Percentiles rank a stretch among this genome's conserved stretches.
These are phyloP conservation scores for Xanthia icteritia DNA, from an alignment of 2,888 invertebrate species.

Conservation along the genomic window DNA sequence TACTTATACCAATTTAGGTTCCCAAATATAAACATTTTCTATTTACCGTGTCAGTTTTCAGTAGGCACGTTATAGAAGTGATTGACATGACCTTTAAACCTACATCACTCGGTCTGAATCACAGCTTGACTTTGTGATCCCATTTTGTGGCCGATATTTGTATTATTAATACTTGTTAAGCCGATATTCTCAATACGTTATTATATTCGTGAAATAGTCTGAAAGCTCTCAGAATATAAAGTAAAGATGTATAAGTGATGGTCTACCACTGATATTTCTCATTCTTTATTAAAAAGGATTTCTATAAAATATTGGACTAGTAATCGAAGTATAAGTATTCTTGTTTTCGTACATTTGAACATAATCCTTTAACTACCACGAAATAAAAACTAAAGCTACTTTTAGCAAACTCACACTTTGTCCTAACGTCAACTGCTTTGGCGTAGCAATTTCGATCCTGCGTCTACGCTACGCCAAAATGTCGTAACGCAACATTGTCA, in stretches of 20 bases:
- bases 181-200: conserved; percentile 22
- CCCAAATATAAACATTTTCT: conserved; percentile 30
- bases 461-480: neutral
- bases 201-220: conserved; percentile 15
- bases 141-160: conserved; percentile 26
- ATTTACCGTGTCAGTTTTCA: conserved; percentile 32
- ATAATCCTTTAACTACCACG: neutral
- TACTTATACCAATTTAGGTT: conserved; percentile 14
- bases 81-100: conserved; percentile 54
- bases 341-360: neutral
- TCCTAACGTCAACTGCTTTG: neutral
- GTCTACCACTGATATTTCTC: neutral
- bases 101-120: conserved; percentile 39
- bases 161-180: conserved; percentile 28
- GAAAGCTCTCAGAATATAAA: neutral
- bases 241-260: neutral
- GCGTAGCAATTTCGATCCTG: neutral
- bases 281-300: neutral
- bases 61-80: conserved; percentile 13
- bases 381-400: neutral
- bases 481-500: conserved; percentile 12
- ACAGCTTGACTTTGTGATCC: conserved; percentile 44
- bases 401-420: neutral
- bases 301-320: neutral
- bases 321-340: neutral